Conservation (phyloP, 1,140 invertebrate species). For the Hyphantria cunea region DNA sequence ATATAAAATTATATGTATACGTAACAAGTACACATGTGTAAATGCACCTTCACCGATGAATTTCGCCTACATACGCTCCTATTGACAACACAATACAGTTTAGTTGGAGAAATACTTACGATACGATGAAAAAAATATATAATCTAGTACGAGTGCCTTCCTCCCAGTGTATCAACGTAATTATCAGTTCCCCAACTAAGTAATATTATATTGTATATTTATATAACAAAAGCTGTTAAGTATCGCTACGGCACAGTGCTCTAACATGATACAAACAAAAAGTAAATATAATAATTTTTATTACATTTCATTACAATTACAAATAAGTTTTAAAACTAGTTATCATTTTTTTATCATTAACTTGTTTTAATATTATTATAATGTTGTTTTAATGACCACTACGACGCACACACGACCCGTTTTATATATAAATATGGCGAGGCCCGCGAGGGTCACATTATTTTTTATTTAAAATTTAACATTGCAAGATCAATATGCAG, state of each 20-base stretch:
- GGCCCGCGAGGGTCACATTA: slow-evolving; percentile 9
- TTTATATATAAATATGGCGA: slow-evolving; percentile 13
- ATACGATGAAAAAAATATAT: too few relatives aligned
- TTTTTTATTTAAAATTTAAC: slow-evolving; percentile 2
- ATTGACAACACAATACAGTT: slow-evolving; percentile 1
- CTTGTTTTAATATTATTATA: slow-evolving; percentile 39
- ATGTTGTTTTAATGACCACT: slow-evolving; percentile 27
- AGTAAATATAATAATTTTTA: slow-evolving; percentile 55
- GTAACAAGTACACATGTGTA: slow-evolving; percentile 37
- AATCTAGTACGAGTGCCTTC: too few relatives aligned
- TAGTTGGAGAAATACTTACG: too few relatives aligned
- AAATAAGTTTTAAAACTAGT: slow-evolving; percentile 59
- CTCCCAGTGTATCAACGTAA: too few relatives aligned
- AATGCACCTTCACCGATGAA: slow-evolving; percentile 61
- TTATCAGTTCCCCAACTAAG: slow-evolving; percentile 1
- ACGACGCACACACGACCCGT: slow-evolving; percentile 28
- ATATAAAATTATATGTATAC: slow-evolving; percentile 19
- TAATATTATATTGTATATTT: neutral
- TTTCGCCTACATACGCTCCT: slow-evolving; percentile 20
- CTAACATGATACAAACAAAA: slow-evolving; percentile 50
- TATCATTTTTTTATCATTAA: slow-evolving; percentile 50
- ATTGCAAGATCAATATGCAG: slow-evolving; percentile 16
- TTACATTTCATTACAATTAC: slow-evolving; percentile 63
- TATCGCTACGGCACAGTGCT: slow-evolving; percentile 43
- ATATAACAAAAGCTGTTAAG: slow-evolving; percentile 32